phyloP scores from a whole-genome alignment of 2,113 vertebrate species.

The Bubo scandiacus region DNA sequence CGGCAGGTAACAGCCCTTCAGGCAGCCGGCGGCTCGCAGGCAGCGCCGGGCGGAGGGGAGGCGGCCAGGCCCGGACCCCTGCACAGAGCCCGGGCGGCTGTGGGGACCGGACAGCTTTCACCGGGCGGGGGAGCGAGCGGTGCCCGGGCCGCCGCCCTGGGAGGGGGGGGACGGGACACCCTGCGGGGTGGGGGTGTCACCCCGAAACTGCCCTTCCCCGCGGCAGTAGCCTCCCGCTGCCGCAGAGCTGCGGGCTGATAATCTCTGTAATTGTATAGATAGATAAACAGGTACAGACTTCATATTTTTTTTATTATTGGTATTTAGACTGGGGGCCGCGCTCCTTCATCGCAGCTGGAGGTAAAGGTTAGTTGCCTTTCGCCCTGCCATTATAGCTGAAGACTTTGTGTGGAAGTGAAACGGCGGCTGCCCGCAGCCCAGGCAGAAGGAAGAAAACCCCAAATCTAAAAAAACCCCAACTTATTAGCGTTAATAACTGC shows the following conservation, averaged over 20 bases:
- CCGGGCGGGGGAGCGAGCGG: not conserved
- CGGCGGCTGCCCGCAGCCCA: not conserved
- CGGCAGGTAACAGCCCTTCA: not conserved
- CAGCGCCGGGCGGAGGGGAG: not conserved
- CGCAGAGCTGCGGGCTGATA: not conserved
- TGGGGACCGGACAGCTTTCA: not conserved
- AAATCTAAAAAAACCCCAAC: too few species aligned
- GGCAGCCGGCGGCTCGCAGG: not conserved
- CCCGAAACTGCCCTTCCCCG: not conserved
- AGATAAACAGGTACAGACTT: rapidly evolving
- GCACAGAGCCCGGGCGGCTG: not conserved
- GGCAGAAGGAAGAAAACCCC: not conserved
- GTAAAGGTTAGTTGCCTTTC: not conserved
- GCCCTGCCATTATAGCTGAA: not conserved
- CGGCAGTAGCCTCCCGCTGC: not conserved
- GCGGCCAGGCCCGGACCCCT: not conserved
- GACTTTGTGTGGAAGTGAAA: not conserved
- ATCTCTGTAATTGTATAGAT: rapidly evolving
- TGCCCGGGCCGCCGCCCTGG: not conserved
- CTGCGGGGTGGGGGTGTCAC: not conserved
- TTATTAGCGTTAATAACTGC: too few species aligned
- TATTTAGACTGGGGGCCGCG: not conserved
- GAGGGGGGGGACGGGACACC: not conserved
- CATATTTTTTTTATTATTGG: too few species aligned
- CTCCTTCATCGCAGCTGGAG: not conserved